These are phyloP conservation scores for Lacerta bilineata DNA, from an alignment of 2,797 vertebrate genomes.

Conservation along the genomic window DNA sequence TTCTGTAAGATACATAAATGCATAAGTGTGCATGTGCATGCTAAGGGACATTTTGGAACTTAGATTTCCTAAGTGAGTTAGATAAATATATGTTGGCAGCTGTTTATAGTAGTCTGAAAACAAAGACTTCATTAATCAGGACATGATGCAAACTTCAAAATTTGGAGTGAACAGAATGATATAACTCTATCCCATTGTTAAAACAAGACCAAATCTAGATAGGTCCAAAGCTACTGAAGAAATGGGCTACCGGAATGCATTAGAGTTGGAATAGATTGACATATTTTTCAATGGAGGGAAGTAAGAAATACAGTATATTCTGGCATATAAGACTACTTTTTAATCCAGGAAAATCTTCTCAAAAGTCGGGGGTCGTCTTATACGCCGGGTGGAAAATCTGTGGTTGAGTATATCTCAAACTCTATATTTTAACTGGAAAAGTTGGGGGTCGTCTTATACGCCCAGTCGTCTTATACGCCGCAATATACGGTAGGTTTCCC, in stretches of 20 bases:
- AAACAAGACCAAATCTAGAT: not conserved
- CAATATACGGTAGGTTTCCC: no score
- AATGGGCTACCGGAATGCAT: not conserved
- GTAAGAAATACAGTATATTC: not conserved
- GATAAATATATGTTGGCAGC: not conserved
- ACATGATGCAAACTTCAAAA: not conserved
- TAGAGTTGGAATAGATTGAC: not conserved
- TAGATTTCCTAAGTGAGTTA: not conserved
- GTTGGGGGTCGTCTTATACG: no score
- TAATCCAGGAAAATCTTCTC: no score
- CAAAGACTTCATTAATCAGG: no score
- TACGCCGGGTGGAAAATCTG: no score
- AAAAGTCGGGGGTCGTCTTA: no score
- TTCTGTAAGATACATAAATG: not conserved
- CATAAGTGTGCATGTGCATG: no score
- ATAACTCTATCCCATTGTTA: not conserved
- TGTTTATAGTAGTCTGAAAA: not conserved
- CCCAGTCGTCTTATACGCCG: no score
- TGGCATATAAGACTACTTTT: no score
- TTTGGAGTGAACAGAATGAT: not conserved
- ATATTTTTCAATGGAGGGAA: not conserved
- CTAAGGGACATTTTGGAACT: not conserved
- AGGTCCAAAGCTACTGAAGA: not conserved
- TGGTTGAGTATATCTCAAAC: no score
- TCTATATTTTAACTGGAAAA: no score